Evolutionary conservation across 2,888 invertebrate genomes (phyloP).

Genomic region (Conchocele bisecta): DNA sequence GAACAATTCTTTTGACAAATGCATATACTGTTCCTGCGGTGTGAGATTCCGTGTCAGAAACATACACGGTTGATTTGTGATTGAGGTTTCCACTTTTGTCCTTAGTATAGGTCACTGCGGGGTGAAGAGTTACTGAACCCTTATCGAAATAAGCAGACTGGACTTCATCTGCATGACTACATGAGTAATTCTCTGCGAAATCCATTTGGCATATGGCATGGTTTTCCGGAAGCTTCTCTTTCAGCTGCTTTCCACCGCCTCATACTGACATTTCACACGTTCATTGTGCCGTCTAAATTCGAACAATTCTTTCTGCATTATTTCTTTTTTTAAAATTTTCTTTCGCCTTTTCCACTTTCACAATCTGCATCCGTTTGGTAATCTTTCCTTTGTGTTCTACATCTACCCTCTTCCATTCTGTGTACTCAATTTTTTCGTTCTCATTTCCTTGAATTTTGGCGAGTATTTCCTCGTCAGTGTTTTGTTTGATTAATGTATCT

Average conservation of each 20-base stretch:
- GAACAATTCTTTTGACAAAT: constrained; percentile 17
- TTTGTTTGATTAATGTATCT: constrained; percentile 8
- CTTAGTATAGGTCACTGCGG: background rate
- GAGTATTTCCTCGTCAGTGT: background rate
- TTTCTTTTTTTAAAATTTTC: constrained; percentile 26
- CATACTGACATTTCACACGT: constrained; percentile 30
- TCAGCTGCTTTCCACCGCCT: constrained; percentile 9
- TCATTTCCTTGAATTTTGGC: background rate
- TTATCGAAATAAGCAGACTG: constrained; percentile 43
- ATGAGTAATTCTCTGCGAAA: constrained; percentile 43
- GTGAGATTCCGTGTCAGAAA: constrained; percentile 25
- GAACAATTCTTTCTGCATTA: constrained; percentile 9
- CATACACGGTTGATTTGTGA: constrained; percentile 15
- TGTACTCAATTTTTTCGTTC: constrained; percentile 6
- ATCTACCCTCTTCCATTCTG: constrained; percentile 28
- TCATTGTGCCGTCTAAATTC: constrained; percentile 15
- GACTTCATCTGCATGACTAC: constrained; percentile 31
- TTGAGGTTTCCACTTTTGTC: background rate
- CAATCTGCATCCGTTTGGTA: constrained; percentile 31
- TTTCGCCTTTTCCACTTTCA: constrained; percentile 20
- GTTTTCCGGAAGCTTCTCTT: constrained; percentile 10
- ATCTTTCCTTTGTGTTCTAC: constrained; percentile 32
- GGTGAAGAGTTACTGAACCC: constrained; percentile 24
- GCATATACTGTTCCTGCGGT: constrained; percentile 24
- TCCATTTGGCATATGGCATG: constrained; percentile 38